Conservation (phyloP, 2,797 vertebrate species). For the Nannoperca obscura region DNA sequence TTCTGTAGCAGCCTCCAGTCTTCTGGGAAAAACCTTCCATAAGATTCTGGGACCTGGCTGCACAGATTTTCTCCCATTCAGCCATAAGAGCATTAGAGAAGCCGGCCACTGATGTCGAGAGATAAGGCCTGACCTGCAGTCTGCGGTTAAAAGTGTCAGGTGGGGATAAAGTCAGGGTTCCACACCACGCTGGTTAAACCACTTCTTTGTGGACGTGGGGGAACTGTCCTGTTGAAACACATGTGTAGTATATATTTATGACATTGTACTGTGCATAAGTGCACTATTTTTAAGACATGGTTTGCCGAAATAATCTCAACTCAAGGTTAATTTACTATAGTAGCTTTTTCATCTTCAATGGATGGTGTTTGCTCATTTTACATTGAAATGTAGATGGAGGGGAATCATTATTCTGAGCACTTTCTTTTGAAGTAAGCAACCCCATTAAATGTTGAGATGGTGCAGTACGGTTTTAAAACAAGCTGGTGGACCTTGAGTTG, state of each 20-base stretch:
- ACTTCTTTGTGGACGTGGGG: neutral
- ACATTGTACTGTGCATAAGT: neutral
- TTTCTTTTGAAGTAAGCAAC: too few species aligned
- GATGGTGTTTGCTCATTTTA: too few species aligned
- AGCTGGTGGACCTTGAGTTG: neutral
- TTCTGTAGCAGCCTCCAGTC: neutral
- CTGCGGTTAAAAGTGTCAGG: neutral
- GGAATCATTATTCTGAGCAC: too few species aligned
- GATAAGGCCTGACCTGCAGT: neutral
- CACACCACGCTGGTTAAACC: too few species aligned
- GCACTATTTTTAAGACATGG: neutral
- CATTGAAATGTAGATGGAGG: too few species aligned
- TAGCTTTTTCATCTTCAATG: too few species aligned
- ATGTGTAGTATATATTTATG: neutral
- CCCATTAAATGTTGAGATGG: too few species aligned
- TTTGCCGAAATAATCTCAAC: neutral
- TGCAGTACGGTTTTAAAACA: too few species aligned
- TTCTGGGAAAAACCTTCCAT: too few species aligned
- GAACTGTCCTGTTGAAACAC: neutral
- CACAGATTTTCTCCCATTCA: neutral
- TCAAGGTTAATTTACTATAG: too few species aligned
- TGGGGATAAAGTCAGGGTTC: neutral
- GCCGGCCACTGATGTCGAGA: neutral
- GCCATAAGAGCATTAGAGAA: neutral
- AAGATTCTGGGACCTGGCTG: neutral